phyloP scores from a whole-genome alignment of 2,113 vertebrate genomes.

The Herpailurus yagouaroundi region DNA sequence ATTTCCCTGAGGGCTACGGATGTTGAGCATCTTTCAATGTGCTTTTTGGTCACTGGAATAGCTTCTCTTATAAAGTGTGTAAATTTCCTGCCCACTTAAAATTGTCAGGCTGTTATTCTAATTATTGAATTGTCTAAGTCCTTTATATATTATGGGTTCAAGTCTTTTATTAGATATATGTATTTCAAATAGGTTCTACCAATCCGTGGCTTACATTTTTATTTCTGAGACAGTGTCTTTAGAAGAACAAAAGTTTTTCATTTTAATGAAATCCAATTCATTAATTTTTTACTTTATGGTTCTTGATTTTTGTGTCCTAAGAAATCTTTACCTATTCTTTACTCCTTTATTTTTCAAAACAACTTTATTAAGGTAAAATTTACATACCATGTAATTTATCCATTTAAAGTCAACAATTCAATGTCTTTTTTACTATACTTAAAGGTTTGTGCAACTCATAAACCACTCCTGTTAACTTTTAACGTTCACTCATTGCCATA shows the following conservation, averaged over 20 bases:
- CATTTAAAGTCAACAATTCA: conserved; percentile 38
- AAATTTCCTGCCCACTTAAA: not conserved
- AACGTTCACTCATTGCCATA: not conserved
- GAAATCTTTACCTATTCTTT: not conserved
- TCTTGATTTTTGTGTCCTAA: conserved; percentile 48
- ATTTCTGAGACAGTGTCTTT: not conserved
- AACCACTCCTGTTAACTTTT: not conserved
- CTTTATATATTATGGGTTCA: not conserved
- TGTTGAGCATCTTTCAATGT: not conserved
- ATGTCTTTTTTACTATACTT: not conserved
- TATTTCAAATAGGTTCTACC: not conserved
- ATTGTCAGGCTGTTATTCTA: not conserved
- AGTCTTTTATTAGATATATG: not conserved
- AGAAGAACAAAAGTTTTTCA: not conserved
- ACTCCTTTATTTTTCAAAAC: not conserved
- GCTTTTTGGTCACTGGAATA: not conserved
- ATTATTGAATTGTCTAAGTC: not conserved
- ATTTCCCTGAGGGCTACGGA: not conserved
- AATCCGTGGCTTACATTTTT: not conserved
- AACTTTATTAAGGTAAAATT: conserved; percentile 46
- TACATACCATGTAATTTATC: not conserved
- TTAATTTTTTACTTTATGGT: conserved; percentile 4
- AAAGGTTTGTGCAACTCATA: not conserved
- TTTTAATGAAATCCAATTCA: conserved; percentile 21
- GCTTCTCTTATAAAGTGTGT: not conserved